Conservation (phyloP, 2,797 vertebrate genomes). For the Melopsittacus undulatus region DNA sequence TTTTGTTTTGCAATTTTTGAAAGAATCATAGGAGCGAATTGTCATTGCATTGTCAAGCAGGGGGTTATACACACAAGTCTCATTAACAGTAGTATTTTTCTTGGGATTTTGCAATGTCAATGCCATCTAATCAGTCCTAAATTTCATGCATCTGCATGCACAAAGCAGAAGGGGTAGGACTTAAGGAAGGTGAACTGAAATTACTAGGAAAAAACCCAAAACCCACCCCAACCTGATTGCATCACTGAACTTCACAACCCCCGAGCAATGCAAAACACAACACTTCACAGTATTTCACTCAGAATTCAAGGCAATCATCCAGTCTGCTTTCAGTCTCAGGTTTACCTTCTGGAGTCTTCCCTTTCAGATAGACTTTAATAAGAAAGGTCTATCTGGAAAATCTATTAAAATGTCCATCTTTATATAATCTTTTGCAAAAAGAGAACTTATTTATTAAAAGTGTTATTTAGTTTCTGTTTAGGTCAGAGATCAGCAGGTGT, state of each 20-base stretch:
- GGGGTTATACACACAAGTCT: slow-evolving; percentile 18
- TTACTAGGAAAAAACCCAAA: background rate
- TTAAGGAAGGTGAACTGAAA: slow-evolving; percentile 15
- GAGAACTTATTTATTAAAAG: background rate
- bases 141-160: slow-evolving; percentile 48
- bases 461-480: background rate
- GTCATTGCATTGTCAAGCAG: background rate
- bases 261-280: background rate
- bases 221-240: background rate
- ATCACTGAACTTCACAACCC: background rate
- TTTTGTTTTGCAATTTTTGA: slow-evolving; percentile 22
- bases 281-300: background rate
- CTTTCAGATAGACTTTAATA: background rate
- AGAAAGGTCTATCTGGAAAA: background rate
- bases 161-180: slow-evolving; percentile 12
- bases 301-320: background rate
- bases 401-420: background rate
- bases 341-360: background rate
- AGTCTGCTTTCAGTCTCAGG: background rate
- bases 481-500: background rate
- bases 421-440: background rate
- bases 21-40: background rate
- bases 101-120: slow-evolving; percentile 12
- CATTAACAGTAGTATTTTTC: slow-evolving; percentile 46
- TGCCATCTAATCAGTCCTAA: slow-evolving; percentile 27